phyloP scores from a whole-genome alignment of 2,113 vertebrate genomes.

The Phyllostomus hastatus region DNA sequence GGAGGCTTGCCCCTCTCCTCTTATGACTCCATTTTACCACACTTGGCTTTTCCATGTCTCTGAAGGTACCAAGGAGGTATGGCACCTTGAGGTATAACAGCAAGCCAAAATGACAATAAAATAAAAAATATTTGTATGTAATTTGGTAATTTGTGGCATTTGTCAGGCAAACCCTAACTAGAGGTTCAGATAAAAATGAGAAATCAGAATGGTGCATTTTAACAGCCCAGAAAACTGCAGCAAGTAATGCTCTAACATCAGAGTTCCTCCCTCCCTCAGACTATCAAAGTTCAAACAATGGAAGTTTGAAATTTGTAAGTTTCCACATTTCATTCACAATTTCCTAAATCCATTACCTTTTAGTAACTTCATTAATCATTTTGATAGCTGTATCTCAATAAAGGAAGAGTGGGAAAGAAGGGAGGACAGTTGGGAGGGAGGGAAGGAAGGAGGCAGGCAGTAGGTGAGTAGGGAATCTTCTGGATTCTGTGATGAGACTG shows the following conservation, averaged over 20 bases:
- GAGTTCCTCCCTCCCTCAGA: background rate
- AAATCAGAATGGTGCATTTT: conserved; percentile 37
- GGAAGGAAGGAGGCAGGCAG: background rate
- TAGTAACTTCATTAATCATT: conserved; percentile 72
- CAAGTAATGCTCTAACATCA: background rate
- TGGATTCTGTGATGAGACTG: background rate
- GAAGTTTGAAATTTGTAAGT: conserved; percentile 53
- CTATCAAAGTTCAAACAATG: background rate
- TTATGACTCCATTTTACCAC: conserved; percentile 65
- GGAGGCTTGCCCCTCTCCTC: conserved; percentile 32
- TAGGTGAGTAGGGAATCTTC: background rate
- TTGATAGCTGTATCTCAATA: background rate
- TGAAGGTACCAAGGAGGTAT: conserved; percentile 55
- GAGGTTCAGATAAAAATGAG: conserved; percentile 40
- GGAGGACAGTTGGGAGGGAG: no score
- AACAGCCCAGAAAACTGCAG: conserved; percentile 22
- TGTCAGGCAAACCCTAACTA: conserved; percentile 43
- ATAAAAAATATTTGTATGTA: background rate
- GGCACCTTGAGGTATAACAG: background rate
- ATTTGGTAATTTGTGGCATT: conserved; percentile 53
- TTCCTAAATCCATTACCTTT: conserved; percentile 74
- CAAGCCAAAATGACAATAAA: conserved; percentile 46
- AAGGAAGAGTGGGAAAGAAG: background rate
- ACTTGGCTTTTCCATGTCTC: conserved; percentile 57
- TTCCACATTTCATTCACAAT: conserved; percentile 62